A percentile compares a stretch with the other conserved stretches of the same genome.
Evolutionary conservation across 2,797 vertebrate genomes (phyloP).

Genomic region (Pterois miles): DNA sequence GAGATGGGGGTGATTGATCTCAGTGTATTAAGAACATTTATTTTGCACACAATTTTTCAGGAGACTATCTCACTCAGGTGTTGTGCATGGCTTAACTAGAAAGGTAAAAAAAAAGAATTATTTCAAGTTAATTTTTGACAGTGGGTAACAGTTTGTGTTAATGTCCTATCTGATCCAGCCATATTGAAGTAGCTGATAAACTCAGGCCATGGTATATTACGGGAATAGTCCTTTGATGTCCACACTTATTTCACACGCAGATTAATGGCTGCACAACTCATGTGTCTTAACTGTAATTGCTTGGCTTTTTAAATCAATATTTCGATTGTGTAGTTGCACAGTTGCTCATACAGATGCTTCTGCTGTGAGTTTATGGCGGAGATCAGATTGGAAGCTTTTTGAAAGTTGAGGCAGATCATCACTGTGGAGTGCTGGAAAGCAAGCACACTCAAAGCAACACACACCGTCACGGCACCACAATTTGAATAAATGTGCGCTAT

Average conservation of each 20-base stretch:
- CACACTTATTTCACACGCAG: constrained; percentile 38
- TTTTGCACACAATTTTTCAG: background rate
- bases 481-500: background rate
- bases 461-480: background rate
- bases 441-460: constrained; percentile 5
- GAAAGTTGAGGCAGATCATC: constrained; percentile 12
- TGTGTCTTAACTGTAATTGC: constrained; percentile 31
- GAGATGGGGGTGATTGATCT: background rate
- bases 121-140: background rate
- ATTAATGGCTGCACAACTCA: constrained; percentile 27
- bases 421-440: constrained; percentile 10
- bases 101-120: background rate
- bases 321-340: constrained; percentile 1
- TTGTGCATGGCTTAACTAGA: background rate
- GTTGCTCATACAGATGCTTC: constrained; percentile 16
- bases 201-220: constrained; percentile 46
- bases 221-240: constrained; percentile 78
- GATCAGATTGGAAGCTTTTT: constrained; percentile 51
- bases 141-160: background rate
- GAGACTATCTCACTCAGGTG: background rate
- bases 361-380: constrained; percentile 23
- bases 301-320: constrained; percentile 21
- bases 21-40: background rate
- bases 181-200: background rate
- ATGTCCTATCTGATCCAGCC: background rate